Evolutionary conservation across 2,888 invertebrate species (phyloP).

Genomic region (Lasioglossum vierecki): DNA sequence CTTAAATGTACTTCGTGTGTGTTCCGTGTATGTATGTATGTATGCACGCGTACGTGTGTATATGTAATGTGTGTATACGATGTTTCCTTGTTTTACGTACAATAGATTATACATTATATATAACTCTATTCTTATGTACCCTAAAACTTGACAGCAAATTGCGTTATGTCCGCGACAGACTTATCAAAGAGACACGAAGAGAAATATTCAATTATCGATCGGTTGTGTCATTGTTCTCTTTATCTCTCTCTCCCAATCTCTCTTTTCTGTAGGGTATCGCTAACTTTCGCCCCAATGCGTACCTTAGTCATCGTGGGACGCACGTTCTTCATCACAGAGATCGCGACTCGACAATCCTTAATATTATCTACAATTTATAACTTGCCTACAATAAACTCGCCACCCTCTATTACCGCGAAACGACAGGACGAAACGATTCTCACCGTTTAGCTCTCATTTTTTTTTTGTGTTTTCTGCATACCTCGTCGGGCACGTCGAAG

Average conservation of each 20-base stretch:
- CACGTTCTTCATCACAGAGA: slow-evolving; percentile 72
- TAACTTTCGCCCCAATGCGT: slow-evolving; percentile 29
- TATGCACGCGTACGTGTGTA: too few species aligned
- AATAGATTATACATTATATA: slow-evolving; percentile 58
- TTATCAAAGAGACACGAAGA: slow-evolving; percentile 55
- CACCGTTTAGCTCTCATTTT: slow-evolving; percentile 25
- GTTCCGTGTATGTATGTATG: slow-evolving; percentile 10
- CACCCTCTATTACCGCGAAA: slow-evolving; percentile 51
- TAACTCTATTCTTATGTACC: slow-evolving; percentile 63
- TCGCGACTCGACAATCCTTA: slow-evolving; percentile 67
- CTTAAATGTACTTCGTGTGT: slow-evolving; percentile 61
- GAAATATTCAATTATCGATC: slow-evolving; percentile 28
- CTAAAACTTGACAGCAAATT: slow-evolving; percentile 60
- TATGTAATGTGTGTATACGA: not conserved
- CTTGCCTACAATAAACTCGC: slow-evolving; percentile 55
- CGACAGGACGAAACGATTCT: slow-evolving; percentile 59
- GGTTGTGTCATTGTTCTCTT: slow-evolving; percentile 26
- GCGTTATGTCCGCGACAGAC: slow-evolving; percentile 59
- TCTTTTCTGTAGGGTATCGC: slow-evolving; percentile 13
- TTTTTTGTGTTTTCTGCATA: slow-evolving; percentile 38
- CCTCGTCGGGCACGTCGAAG: slow-evolving; percentile 26
- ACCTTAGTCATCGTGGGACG: slow-evolving; percentile 1
- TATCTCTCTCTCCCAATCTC: not conserved
- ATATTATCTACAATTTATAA: slow-evolving; percentile 47
- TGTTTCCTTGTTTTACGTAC: slow-evolving; percentile 9